Percentiles rank a stretch among this genome's conserved stretches.
Conservation (phyloP, 2,888 invertebrate genomes). For the Meganola albula region DNA sequence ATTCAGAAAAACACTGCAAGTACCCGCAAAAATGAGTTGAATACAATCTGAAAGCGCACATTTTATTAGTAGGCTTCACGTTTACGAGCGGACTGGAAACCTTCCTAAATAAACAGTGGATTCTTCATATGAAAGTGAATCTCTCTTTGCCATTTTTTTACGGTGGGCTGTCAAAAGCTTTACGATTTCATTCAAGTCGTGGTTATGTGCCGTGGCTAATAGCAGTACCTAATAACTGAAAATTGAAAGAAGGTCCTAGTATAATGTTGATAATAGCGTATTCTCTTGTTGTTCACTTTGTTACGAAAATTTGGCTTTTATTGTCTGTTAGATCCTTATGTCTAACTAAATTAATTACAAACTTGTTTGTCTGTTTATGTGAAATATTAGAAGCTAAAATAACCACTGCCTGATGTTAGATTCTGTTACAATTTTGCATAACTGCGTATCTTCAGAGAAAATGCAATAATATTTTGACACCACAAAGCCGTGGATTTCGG, state of each 20-base stretch:
- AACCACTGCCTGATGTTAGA: too few relatives aligned
- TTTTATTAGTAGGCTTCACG: conserved; percentile 58
- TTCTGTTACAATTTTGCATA: too few relatives aligned
- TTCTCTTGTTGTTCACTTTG: too few relatives aligned
- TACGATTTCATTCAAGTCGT: conserved; percentile 52
- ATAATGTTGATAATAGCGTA: too few relatives aligned
- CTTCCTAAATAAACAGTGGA: conserved; percentile 64
- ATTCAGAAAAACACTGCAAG: conserved; percentile 34
- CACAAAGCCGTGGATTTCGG: too few relatives aligned
- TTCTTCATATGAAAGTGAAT: conserved; percentile 63
- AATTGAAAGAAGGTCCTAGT: conserved; percentile 27
- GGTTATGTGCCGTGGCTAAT: conserved; percentile 28
- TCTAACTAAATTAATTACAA: too few relatives aligned
- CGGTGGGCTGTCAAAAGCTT: conserved; percentile 63
- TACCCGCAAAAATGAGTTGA: conserved; percentile 35
- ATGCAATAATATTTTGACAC: too few relatives aligned
- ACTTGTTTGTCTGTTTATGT: too few relatives aligned
- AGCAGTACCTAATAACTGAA: conserved; percentile 39
- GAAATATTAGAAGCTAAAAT: too few relatives aligned
- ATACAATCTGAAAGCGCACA: conserved; percentile 50
- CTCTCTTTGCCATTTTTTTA: conserved; percentile 67
- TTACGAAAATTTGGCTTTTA: too few relatives aligned
- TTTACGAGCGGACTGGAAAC: conserved; percentile 59
- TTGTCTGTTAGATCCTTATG: too few relatives aligned
- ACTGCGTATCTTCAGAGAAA: too few relatives aligned